phyloP scores from a whole-genome alignment of 2,888 invertebrate genomes.

The Nebria salina region DNA sequence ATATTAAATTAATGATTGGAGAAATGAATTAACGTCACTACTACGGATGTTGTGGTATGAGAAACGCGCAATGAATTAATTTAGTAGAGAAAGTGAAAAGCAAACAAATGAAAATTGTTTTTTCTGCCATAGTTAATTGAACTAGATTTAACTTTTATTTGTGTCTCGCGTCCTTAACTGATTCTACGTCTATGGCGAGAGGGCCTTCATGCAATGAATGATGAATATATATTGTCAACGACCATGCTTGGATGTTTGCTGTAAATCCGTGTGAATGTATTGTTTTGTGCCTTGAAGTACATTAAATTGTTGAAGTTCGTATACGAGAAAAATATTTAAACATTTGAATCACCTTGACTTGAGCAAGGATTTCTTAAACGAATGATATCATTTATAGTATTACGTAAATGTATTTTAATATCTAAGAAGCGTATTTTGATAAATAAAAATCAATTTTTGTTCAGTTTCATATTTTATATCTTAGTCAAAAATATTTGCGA shows the following conservation, averaged over 20 bases:
- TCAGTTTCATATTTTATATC: too few relatives aligned
- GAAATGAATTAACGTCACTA: too few relatives aligned
- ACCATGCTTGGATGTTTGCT: slow-evolving; percentile 4
- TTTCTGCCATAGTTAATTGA: background rate
- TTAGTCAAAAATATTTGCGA: too few relatives aligned
- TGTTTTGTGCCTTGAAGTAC: slow-evolving; percentile 16
- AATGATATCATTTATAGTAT: background rate
- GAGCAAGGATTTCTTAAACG: background rate
- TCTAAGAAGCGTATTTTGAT: background rate
- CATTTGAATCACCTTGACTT: background rate
- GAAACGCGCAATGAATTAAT: background rate
- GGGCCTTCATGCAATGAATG: slow-evolving; percentile 17
- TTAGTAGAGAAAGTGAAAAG: background rate
- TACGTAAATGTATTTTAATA: background rate
- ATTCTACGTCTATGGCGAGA: slow-evolving; percentile 9
- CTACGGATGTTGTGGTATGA: background rate
- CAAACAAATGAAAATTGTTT: background rate
- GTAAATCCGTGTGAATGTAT: slow-evolving; percentile 16
- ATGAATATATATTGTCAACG: slow-evolving; percentile 13
- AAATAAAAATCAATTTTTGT: too few relatives aligned
- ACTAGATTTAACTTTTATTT: background rate
- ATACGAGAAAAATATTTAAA: background rate
- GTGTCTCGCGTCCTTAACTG: background rate
- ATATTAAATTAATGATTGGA: too few relatives aligned
- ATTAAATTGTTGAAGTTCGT: slow-evolving; percentile 5